Conservation (phyloP, 2,797 vertebrate species). For the Pelobates cultripes region DNA sequence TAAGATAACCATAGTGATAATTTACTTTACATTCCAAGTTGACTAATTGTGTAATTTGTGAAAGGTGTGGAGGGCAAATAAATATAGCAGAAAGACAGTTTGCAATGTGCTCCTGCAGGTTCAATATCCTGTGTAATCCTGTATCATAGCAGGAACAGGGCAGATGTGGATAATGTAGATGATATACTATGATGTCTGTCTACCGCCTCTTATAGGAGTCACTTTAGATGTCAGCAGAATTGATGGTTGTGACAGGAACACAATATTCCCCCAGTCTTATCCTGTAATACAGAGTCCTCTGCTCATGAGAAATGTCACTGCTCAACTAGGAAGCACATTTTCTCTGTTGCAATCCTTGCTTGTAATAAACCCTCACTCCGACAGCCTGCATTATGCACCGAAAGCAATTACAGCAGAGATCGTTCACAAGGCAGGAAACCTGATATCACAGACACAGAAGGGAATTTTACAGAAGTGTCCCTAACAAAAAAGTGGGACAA, state of each 20-base stretch:
- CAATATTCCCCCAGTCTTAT: slow-evolving; percentile 20
- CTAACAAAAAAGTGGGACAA: no score
- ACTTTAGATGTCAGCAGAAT: slow-evolving; percentile 20
- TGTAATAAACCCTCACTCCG: slow-evolving; percentile 12
- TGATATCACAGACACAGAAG: not conserved
- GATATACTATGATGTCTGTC: slow-evolving; percentile 17
- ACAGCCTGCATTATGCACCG: not conserved
- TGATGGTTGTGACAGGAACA: slow-evolving; percentile 21
- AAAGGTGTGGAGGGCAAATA: not conserved
- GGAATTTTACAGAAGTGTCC: no score
- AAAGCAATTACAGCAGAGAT: slow-evolving; percentile 7
- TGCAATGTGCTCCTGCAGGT: not conserved
- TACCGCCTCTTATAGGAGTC: slow-evolving; percentile 15
- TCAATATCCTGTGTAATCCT: slow-evolving; percentile 3
- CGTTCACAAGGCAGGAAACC: not conserved
- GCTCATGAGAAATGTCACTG: not conserved
- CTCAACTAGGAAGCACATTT: not conserved
- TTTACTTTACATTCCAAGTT: not conserved
- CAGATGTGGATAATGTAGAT: slow-evolving; percentile 3
- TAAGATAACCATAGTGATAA: not conserved
- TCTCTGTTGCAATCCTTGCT: not conserved
- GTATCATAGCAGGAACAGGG: not conserved
- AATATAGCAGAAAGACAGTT: not conserved
- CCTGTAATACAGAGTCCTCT: not conserved
- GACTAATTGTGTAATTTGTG: not conserved